A percentile compares a stretch with the other conserved stretches of the same genome.
phyloP scores from a whole-genome alignment of 1,140 invertebrate genomes.

The Mesaphorura yosii region DNA sequence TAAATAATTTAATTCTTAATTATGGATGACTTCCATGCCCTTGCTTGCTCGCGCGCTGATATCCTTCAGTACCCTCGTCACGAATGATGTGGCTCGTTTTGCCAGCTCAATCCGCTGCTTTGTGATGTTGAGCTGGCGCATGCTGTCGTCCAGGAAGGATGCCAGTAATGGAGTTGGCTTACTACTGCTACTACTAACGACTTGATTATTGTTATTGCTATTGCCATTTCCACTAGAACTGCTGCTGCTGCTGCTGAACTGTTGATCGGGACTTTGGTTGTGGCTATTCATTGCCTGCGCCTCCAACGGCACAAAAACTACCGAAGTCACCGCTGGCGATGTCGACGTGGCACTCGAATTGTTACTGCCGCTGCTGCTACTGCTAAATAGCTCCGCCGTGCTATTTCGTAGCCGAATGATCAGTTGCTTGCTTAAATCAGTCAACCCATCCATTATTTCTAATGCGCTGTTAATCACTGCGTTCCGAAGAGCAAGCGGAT shows the following conservation, averaged over 20 bases:
- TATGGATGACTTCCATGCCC: too few species aligned
- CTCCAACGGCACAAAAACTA: too few species aligned
- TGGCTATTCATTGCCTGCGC: slow-evolving; percentile 4
- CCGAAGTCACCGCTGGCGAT: too few species aligned
- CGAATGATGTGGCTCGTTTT: too few species aligned
- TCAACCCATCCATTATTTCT: neutral
- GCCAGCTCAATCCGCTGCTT: too few species aligned
- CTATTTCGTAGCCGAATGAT: neutral
- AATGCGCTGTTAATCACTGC: neutral
- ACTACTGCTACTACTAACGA: neutral
- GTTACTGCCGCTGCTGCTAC: neutral
- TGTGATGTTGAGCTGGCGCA: too few species aligned
- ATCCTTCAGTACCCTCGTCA: too few species aligned
- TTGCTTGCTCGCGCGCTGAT: too few species aligned
- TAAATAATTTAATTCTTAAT: too few species aligned
- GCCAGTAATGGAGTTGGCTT: too few species aligned
- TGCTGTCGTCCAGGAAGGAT: too few species aligned
- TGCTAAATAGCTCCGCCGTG: neutral
- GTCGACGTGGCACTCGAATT: too few species aligned
- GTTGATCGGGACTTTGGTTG: neutral
- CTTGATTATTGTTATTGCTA: neutral
- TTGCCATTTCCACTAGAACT: neutral
- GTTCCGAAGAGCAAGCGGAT: neutral
- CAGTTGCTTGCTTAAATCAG: neutral
- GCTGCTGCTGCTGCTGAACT: slow-evolving; percentile 2